phyloP scores from a whole-genome alignment of 2,113 vertebrate genomes.

The Martes martes region DNA sequence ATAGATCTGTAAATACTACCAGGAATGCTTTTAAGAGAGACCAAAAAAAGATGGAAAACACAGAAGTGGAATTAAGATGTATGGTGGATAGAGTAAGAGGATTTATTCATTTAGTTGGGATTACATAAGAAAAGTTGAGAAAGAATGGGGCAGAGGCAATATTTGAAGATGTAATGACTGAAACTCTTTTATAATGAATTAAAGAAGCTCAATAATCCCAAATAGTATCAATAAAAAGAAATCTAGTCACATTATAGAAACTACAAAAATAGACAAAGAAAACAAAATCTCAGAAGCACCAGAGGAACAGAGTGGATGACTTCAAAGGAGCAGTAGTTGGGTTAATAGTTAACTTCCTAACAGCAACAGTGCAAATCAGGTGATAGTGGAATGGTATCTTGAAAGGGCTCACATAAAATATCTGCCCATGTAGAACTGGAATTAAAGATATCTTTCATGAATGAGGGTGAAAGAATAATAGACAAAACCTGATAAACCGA shows the following conservation, averaged over 20 bases:
- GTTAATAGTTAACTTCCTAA: not conserved
- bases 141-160: not conserved
- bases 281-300: not conserved
- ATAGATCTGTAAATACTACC: not conserved
- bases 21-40: not conserved
- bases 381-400: not conserved
- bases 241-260: not conserved
- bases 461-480: not conserved
- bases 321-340: not conserved
- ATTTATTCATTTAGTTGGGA: not conserved
- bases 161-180: not conserved
- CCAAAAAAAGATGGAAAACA: not conserved
- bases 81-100: not conserved
- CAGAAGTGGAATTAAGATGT: not conserved
- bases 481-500: not conserved
- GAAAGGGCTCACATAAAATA: not conserved
- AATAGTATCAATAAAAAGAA: not conserved
- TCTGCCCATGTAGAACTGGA: not conserved
- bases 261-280: not conserved
- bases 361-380: not conserved
- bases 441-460: not conserved
- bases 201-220: not conserved
- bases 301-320: not conserved
- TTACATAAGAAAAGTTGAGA: not conserved
- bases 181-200: slow-evolving; percentile 14